Percentiles rank a stretch among this genome's conserved stretches.
Conservation (phyloP, 2,797 vertebrate species). For the Austrolebias charrua region DNA sequence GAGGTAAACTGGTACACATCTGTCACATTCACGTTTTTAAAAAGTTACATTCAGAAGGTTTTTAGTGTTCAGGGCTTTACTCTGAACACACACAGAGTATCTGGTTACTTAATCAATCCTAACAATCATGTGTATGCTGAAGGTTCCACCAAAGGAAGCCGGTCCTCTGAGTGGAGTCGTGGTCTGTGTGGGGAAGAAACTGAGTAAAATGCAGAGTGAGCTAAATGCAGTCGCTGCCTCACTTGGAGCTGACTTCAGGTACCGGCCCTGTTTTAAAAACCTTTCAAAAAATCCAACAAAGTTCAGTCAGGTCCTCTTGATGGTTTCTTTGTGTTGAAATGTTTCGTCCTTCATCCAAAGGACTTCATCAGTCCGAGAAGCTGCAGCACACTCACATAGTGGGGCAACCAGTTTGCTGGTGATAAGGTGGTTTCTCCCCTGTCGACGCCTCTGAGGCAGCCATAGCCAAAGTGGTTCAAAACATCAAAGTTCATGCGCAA, state of each 20-base stretch:
- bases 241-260: constrained; percentile 97
- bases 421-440: no score
- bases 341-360: no score
- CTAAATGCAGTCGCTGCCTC: constrained; percentile 90
- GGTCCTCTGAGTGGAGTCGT: constrained; percentile 83
- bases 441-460: no score
- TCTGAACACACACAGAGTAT: no score
- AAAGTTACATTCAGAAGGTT: neutral
- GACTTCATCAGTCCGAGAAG: no score
- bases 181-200: constrained; percentile 93
- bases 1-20: constrained; percentile 69
- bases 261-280: constrained; percentile 10
- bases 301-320: no score
- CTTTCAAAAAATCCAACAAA: neutral
- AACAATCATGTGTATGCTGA: neutral
- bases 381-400: no score
- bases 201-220: constrained; percentile 90
- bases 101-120: neutral
- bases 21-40: neutral
- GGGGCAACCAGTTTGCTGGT: no score
- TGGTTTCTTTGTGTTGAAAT: no score
- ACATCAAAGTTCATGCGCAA: no score
- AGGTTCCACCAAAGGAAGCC: constrained; percentile 63
- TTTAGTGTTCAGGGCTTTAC: neutral
- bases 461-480: no score